Conservation (phyloP, 2,888 invertebrate species). For the Podabrus alpinus region DNA sequence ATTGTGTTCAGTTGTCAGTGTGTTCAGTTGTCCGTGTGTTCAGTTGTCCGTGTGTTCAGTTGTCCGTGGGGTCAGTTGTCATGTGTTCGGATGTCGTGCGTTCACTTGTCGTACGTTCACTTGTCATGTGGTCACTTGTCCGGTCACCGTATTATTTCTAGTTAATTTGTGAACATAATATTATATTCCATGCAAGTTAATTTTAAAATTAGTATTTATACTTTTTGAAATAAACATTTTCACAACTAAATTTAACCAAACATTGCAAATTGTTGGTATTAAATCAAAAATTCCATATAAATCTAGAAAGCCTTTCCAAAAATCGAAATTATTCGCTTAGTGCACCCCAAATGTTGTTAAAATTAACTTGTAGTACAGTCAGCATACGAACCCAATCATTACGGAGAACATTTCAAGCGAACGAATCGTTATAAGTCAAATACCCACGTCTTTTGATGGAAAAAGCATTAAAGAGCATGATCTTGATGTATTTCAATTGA, state of each 20-base stretch:
- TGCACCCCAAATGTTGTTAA: constrained; percentile 21
- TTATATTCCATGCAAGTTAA: too few species aligned
- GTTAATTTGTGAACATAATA: too few species aligned
- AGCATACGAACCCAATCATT: constrained; percentile 19
- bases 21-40: too few species aligned
- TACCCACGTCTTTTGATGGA: constrained; percentile 19
- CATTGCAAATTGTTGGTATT: constrained; percentile 12
- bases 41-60: too few species aligned
- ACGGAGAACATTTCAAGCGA: constrained; percentile 13
- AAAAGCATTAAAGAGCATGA: background rate
- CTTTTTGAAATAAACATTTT: background rate
- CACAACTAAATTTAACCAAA: background rate
- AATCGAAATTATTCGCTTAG: constrained; percentile 24
- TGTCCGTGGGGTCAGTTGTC: too few species aligned
- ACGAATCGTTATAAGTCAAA: constrained; percentile 11
- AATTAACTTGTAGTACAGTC: constrained; percentile 8
- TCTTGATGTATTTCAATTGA: background rate
- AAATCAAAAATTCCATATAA: constrained; percentile 22
- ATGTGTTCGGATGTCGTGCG: too few species aligned
- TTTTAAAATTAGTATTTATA: background rate
- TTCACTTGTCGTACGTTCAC: too few species aligned
- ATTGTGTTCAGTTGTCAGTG: too few species aligned
- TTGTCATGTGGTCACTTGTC: too few species aligned
- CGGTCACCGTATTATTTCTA: too few species aligned
- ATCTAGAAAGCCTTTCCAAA: constrained; percentile 19